These are phyloP conservation scores for Malurus elegans DNA, from an alignment of 2,113 vertebrate species.

Conservation along the genomic window DNA sequence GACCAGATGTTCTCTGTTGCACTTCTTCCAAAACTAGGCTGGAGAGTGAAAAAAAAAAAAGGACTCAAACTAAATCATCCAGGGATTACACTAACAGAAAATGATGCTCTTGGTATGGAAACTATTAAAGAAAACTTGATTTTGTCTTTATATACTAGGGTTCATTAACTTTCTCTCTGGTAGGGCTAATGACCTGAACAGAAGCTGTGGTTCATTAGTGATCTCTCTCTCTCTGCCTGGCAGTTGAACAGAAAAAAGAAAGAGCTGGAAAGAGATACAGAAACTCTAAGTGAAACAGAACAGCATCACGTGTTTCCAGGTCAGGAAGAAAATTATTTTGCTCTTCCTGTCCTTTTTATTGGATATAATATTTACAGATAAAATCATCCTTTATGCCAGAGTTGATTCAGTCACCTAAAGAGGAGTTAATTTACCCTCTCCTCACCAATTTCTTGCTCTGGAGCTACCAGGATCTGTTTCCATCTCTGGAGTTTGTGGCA, in stretches of 20 bases:
- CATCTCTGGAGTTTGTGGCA: not conserved
- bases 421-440: not conserved
- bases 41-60: not conserved
- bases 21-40: slow-evolving; percentile 20
- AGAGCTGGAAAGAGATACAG: slow-evolving; percentile 22
- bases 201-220: slow-evolving; percentile 69
- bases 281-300: slow-evolving; percentile 12
- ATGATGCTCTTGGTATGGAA: slow-evolving; percentile 67
- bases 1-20: slow-evolving; percentile 62
- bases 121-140: slow-evolving; percentile 73
- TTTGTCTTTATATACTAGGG: slow-evolving; percentile 70
- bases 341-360: not conserved
- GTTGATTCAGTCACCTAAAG: not conserved
- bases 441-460: not conserved
- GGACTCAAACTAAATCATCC: slow-evolving; percentile 56
- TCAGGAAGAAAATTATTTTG: slow-evolving; percentile 25
- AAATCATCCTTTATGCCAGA: not conserved
- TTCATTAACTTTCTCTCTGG: slow-evolving; percentile 73
- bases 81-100: slow-evolving; percentile 65
- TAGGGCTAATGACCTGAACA: slow-evolving; percentile 71
- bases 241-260: slow-evolving; percentile 48
- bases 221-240: slow-evolving; percentile 62
- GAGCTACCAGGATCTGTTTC: not conserved
- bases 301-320: not conserved
- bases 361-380: not conserved